Percentiles rank a stretch among this genome's conserved stretches.
Evolutionary conservation across 2,113 vertebrate genomes (phyloP).

Genomic region (Chlamydotis undulata): DNA sequence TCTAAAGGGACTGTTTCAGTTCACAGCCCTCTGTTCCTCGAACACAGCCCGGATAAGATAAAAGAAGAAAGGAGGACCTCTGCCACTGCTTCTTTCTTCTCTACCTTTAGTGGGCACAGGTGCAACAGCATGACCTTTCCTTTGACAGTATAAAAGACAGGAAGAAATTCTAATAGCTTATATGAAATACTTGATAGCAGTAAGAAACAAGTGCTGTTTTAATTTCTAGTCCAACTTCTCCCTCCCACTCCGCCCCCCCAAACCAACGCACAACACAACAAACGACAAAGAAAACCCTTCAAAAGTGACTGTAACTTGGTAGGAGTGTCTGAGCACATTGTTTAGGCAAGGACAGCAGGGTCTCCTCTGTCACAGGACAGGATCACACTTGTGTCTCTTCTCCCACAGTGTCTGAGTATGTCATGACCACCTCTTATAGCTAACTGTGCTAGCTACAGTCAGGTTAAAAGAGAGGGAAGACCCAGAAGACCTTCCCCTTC

Average conservation of each 20-base stretch:
- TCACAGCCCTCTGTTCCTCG: background rate
- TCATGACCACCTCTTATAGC: background rate
- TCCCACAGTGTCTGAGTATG: background rate
- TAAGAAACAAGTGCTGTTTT: background rate
- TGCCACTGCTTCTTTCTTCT: background rate
- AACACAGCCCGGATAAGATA: background rate
- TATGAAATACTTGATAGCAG: background rate
- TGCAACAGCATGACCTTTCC: background rate
- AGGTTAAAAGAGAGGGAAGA: background rate
- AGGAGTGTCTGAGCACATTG: background rate
- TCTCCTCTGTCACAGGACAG: background rate
- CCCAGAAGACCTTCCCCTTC: background rate
- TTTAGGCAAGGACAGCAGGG: background rate
- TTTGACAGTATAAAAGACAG: background rate
- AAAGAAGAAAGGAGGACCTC: background rate
- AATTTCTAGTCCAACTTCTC: background rate
- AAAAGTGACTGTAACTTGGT: background rate
- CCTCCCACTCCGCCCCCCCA: too few species aligned
- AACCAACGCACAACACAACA: background rate
- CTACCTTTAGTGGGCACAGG: background rate
- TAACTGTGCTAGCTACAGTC: background rate
- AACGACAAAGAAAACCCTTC: background rate
- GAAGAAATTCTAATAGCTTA: background rate
- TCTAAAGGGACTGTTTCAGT: background rate
- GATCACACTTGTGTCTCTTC: background rate